Conservation (phyloP, 2,113 vertebrate species). For the Laterallus jamaicensis region DNA sequence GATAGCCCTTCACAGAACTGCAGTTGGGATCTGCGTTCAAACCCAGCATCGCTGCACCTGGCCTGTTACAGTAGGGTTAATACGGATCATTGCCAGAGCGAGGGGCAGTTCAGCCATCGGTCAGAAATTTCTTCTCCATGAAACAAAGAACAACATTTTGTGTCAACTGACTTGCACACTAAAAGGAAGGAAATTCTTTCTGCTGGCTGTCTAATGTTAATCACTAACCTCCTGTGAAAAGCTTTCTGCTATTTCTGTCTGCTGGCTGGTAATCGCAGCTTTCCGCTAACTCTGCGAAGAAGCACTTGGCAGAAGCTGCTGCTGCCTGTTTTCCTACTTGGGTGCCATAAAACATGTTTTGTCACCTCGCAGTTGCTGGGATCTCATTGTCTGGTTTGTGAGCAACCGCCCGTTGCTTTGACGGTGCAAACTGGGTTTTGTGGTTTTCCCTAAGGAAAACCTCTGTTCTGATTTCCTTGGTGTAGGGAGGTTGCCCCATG, state of each 20-base stretch:
- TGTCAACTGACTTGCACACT: not conserved
- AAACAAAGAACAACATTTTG: not conserved
- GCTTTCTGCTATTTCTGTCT: not conserved
- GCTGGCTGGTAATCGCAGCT: not conserved
- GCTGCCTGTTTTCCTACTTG: not conserved
- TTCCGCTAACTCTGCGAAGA: rapidly evolving
- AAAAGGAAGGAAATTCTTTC: not conserved
- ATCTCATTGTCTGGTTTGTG: not conserved
- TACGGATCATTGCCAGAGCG: not conserved
- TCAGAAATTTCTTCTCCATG: not conserved
- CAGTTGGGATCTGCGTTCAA: rapidly evolving
- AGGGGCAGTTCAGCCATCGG: not conserved
- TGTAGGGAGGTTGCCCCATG: not conserved
- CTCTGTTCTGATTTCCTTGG: not conserved
- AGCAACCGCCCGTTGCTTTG: not conserved
- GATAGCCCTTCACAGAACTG: not conserved
- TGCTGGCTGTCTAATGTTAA: not conserved
- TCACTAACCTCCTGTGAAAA: not conserved
- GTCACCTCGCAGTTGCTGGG: not conserved
- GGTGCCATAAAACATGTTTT: not conserved
- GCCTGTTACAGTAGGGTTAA: rapidly evolving
- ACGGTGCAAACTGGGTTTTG: not conserved
- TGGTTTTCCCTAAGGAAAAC: not conserved
- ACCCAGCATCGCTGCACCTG: not conserved
- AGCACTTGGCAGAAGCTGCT: not conserved